Evolutionary conservation across 1,140 invertebrate genomes (phyloP), one percentile per base, ranked within the genome.

Genomic region (Goniozus legneri): DNA sequence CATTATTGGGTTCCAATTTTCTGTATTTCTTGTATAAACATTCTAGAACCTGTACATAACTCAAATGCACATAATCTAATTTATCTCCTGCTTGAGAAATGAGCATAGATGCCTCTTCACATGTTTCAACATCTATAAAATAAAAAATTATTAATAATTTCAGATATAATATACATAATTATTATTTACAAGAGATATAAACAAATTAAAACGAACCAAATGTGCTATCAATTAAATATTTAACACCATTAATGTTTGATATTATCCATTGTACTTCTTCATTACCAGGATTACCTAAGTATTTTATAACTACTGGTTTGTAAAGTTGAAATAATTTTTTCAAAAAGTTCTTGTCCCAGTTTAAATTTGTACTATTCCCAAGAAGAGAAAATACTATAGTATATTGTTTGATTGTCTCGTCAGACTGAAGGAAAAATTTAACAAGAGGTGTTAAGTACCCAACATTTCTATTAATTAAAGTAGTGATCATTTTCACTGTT

Each of bases 41-140:
- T 37, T 71, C 54, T 6, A 75, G 21, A 27, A 80, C 41, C 55
- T 76, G 57, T 3, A 78, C 44, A 19, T 69, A 72, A 33, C 51
- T 36, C 8, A 45, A 30, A 18, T 68, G 51, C 3, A 74, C 53
- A 24, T 47, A 51, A 3, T 65, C 58, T 10, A 76, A 52, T 56
- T 71, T 71, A 20, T 75, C 67, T 0, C 71, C 69, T 36, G 62
- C 69, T 33, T 64, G 54, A 16, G 70, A 58, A 49, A 75, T 58
- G 18, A 2, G 56, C 3, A 48, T 21, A 20, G 67, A 67, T 37
- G 58, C 60, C 38, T 64, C 44, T 7, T 53, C 43, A 18, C 69
- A 73, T n/a, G 39, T 43, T 46, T 57, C 45, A 1, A 47, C 22
- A 37, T 71, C 65, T 70, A 34, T 16, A 19, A 43, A 64, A 62